Percentiles rank a stretch among this genome's conserved stretches.
Conservation (phyloP, 2,797 vertebrate genomes). For the Malacoctenus gilli region DNA sequence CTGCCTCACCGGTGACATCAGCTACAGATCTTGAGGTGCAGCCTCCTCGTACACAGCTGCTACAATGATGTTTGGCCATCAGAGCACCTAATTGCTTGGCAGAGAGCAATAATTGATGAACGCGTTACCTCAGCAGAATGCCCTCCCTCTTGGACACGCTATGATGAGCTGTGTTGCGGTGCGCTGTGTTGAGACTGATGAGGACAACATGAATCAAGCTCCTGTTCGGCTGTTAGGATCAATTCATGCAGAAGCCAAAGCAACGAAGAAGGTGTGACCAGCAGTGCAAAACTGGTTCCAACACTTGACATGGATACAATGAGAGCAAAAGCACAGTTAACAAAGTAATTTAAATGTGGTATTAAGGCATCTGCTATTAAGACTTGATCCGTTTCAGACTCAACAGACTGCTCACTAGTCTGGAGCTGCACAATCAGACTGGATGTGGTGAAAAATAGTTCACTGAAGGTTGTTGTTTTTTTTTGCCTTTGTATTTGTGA, state of each 20-base stretch:
- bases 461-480: too few relatives aligned
- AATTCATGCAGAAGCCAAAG: too few relatives aligned
- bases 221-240: too few relatives aligned
- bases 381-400: too few relatives aligned
- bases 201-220: too few relatives aligned
- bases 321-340: too few relatives aligned
- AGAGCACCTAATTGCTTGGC: constrained; percentile 24
- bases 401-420: neutral
- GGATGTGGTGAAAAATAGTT: neutral
- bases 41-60: constrained; percentile 20
- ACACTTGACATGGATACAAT: too few relatives aligned
- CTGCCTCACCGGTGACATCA: constrained; percentile 39
- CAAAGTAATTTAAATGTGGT: too few relatives aligned
- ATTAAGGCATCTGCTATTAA: too few relatives aligned
- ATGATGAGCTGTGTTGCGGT: constrained; percentile 11
- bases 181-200: too few relatives aligned
- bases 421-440: neutral
- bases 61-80: constrained; percentile 23
- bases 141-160: neutral
- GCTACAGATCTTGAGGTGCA: constrained; percentile 33
- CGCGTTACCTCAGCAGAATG: constrained; percentile 8
- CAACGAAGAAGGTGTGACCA: too few relatives aligned
- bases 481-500: neutral
- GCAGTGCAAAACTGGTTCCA: too few relatives aligned
- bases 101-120: constrained; percentile 32